Percentiles rank a stretch among this genome's conserved stretches.
Conservation (phyloP, 2,113 vertebrate species). For the Nesogale talazaci region DNA sequence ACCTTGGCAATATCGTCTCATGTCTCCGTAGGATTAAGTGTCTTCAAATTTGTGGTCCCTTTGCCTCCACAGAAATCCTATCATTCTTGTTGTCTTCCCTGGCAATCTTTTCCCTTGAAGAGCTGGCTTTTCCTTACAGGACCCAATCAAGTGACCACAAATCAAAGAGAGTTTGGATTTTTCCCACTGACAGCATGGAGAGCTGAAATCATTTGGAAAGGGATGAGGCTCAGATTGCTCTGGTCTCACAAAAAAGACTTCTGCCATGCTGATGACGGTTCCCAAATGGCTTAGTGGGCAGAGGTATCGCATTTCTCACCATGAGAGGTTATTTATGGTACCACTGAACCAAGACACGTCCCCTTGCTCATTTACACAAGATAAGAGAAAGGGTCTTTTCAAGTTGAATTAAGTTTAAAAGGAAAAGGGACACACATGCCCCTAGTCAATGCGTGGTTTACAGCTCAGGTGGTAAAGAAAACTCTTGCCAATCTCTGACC, state of each 20-base stretch:
- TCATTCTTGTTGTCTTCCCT: conserved; percentile 58
- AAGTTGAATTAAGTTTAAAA: conserved; percentile 59
- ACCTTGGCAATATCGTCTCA: background rate
- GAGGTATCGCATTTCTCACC: conserved; percentile 61
- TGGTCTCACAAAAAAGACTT: conserved; percentile 65
- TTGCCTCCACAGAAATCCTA: background rate
- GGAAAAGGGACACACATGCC: background rate
- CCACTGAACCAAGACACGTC: conserved; percentile 35
- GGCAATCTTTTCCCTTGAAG: conserved; percentile 40
- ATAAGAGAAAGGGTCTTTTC: conserved; percentile 62
- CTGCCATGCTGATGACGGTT: conserved; percentile 67
- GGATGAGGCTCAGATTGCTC: conserved; percentile 67
- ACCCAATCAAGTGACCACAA: conserved; percentile 69
- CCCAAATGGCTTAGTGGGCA: conserved; percentile 50
- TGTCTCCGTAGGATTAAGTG: conserved; percentile 40
- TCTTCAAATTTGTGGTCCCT: conserved; percentile 37
- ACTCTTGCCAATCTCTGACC: background rate
- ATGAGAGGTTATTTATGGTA: conserved; percentile 73
- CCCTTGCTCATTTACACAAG: conserved; percentile 37
- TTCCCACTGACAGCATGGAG: conserved; percentile 72
- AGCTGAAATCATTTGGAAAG: conserved; percentile 66
- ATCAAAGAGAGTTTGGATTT: conserved; percentile 70
- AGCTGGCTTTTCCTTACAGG: conserved; percentile 42
- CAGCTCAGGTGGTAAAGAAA: background rate
- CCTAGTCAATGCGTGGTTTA: background rate